phyloP scores from a whole-genome alignment of 2,797 vertebrate genomes.

The Epinephelus malabaricus region DNA sequence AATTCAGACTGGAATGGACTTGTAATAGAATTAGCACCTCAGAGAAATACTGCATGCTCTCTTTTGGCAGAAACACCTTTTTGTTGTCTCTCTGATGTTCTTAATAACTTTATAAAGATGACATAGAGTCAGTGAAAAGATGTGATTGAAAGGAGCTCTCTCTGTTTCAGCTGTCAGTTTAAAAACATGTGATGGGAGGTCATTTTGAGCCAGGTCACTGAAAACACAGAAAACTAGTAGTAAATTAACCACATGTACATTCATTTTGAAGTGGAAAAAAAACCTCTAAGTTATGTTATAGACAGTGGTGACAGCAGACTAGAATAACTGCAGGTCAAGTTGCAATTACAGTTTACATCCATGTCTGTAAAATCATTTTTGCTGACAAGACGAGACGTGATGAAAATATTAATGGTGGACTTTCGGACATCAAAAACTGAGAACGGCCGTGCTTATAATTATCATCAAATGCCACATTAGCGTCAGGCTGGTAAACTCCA shows the following conservation, averaged over 20 bases:
- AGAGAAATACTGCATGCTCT: conserved; percentile 46
- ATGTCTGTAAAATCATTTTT: too few species aligned
- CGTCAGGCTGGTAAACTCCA: too few species aligned
- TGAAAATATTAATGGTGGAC: too few species aligned
- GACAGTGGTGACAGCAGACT: too few species aligned
- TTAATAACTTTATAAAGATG: conserved; percentile 34
- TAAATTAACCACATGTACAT: background rate
- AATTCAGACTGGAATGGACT: conserved; percentile 68
- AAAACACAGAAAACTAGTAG: background rate
- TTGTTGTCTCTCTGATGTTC: conserved; percentile 58
- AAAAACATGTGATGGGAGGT: background rate
- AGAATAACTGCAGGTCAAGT: too few species aligned
- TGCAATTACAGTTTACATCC: too few species aligned
- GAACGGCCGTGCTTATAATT: too few species aligned
- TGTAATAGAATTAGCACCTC: conserved; percentile 76
- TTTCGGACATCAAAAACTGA: too few species aligned
- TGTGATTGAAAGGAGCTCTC: too few species aligned
- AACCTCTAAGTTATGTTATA: too few species aligned
- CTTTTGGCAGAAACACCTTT: conserved; percentile 43
- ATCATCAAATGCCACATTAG: too few species aligned
- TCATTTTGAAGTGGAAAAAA: conserved; percentile 1
- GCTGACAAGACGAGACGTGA: too few species aligned
- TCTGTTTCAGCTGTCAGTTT: background rate
- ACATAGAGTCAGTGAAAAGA: conserved; percentile 26
- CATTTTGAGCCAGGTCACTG: background rate